Base-by-base conservation (phyloP, 2,888 invertebrate genomes). In the Lysandra coridon region DNA sequence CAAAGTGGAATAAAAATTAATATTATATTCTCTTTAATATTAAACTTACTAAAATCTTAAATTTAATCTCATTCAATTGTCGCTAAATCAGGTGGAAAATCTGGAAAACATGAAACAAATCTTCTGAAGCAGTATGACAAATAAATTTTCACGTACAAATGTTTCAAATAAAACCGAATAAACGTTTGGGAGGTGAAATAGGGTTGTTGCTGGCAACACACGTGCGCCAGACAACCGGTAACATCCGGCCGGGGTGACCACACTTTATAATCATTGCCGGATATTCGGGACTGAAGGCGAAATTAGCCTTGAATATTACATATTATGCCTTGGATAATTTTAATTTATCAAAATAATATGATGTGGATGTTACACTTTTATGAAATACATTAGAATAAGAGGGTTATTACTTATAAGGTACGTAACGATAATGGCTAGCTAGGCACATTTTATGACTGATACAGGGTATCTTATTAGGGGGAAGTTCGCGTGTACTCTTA, bases 161-260 rank as follows among this genome's bases (percentile, higher is more conserved):
- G 75, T 33, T 76, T 78, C 75, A 76, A 76, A 79, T 78, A 77
- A 78, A 78, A 64, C 76, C 30, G 53, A 53, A 57, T 57, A 76
- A 53, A 53, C 23, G 49, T 75, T 44, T 57, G n/a, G 30, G 49
- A 23, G 44, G 49, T 44, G 17, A 23, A 53, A 33, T 76, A 12
- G 44, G 76, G 44, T 23, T 76, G 76, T 76, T n/a, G 14, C 82
- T 87, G 91, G 92, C 89, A 90, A 85, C 85, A 88, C 93, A 93
- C 90, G 88, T 91, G 92, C 83, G 83, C 84, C 82, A 81, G 88
- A 84, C 85, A 83, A 84, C 89, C 89, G 89, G 89, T 91, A 92
- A 89, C 75, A 49, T 86, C 83, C 86, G 83, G 85, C 85, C 76
- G 80, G 82, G 80, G 81, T 75, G 80, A 74, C 57, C 80, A 77